phyloP scores from a whole-genome alignment of 2,113 vertebrate genomes.

The Xenus cinereus region DNA sequence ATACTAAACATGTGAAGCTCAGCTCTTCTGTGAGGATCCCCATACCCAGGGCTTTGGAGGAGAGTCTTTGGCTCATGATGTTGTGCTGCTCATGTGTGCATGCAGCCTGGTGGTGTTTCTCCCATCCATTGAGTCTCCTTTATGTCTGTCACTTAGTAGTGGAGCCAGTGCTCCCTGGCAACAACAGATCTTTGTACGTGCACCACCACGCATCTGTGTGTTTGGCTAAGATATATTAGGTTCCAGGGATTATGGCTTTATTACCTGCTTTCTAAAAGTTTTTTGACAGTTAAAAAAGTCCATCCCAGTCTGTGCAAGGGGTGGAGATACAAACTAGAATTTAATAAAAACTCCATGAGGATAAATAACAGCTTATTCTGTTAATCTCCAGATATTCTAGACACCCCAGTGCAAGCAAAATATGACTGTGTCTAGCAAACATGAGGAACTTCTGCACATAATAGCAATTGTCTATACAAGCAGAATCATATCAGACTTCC shows the following conservation, averaged over 20 bases:
- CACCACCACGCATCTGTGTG: rapidly evolving
- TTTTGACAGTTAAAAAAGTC: background rate
- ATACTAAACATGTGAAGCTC: no score
- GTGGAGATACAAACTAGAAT: background rate
- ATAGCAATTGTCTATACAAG: background rate
- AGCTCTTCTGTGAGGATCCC: background rate
- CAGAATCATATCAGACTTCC: background rate
- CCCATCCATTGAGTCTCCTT: background rate
- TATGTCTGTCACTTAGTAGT: rapidly evolving
- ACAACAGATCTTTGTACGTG: background rate
- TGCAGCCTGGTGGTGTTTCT: no score
- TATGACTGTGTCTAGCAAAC: background rate
- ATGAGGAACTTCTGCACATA: background rate
- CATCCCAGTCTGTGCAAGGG: background rate
- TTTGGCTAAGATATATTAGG: background rate
- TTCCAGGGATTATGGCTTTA: background rate
- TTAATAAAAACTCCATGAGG: background rate
- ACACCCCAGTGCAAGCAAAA: background rate
- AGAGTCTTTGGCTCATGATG: background rate
- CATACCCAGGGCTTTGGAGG: background rate
- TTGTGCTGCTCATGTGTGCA: background rate
- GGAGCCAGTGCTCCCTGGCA: no score
- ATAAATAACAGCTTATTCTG: background rate
- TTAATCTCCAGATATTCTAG: background rate
- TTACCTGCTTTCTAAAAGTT: background rate